Evolutionary conservation across 1,140 invertebrate genomes (phyloP).

Genomic region (Carposina sasakii): DNA sequence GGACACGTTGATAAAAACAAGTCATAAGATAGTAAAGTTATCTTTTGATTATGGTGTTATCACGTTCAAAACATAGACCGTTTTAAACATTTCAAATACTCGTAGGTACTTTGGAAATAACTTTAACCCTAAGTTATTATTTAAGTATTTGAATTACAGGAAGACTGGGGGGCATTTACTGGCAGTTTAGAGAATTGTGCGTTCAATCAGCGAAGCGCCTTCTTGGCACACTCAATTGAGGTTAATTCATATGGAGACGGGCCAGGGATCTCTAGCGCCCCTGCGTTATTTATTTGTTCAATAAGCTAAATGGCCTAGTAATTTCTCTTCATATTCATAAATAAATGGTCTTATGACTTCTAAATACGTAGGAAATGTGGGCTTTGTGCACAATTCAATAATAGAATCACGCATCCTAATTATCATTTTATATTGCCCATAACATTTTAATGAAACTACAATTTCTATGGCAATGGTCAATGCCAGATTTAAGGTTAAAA

Average conservation of each 20-base stretch:
- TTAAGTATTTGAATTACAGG: slow-evolving; percentile 39
- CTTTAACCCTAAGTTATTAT: too few relatives aligned
- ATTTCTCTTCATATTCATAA: slow-evolving; percentile 46
- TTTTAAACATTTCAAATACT: too few relatives aligned
- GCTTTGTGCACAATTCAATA: too few relatives aligned
- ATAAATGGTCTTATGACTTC: slow-evolving; percentile 19
- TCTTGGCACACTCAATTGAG: slow-evolving; percentile 64
- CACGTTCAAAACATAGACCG: too few relatives aligned
- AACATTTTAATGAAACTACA: not conserved
- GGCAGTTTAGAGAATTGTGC: slow-evolving; percentile 43
- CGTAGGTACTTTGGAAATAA: too few relatives aligned
- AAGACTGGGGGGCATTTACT: slow-evolving; percentile 40
- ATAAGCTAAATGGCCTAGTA: slow-evolving; percentile 60
- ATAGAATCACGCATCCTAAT: too few relatives aligned
- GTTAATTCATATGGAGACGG: slow-evolving; percentile 67
- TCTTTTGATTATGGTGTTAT: too few relatives aligned
- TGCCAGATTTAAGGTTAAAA: slow-evolving; percentile 6
- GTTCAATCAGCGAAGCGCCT: slow-evolving; percentile 68
- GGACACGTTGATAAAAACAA: too few relatives aligned
- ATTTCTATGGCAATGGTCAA: not conserved
- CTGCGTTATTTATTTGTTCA: slow-evolving; percentile 65
- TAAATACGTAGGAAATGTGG: too few relatives aligned
- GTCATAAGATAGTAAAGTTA: too few relatives aligned
- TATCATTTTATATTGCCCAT: too few relatives aligned
- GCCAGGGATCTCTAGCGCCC: slow-evolving; percentile 60